phyloP scores from a whole-genome alignment of 2,888 invertebrate genomes.

The Phasia obesa region DNA sequence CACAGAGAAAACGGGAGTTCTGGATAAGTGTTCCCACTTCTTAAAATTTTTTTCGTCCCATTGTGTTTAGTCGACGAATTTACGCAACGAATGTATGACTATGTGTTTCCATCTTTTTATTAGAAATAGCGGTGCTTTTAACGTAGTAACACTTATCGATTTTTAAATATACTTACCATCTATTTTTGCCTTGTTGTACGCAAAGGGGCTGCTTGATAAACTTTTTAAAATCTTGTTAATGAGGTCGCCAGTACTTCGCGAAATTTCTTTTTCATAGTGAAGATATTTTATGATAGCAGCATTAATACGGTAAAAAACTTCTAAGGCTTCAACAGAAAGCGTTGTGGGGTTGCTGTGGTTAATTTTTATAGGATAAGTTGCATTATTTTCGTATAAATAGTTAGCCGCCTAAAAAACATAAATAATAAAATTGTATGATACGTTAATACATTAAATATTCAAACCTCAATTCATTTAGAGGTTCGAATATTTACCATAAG shows the following conservation, averaged over 20 bases:
- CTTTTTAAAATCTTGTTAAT: constrained; percentile 83
- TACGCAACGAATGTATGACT: no score
- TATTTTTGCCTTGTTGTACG: constrained; percentile 82
- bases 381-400: constrained; percentile 90
- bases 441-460: not conserved
- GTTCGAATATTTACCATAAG: constrained; percentile 83
- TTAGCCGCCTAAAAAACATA: constrained; percentile 86
- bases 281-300: constrained; percentile 94
- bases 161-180: constrained; percentile 77
- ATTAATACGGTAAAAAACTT: constrained; percentile 92
- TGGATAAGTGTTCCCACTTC: no score
- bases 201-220: constrained; percentile 83
- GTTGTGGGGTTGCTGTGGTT: constrained; percentile 92
- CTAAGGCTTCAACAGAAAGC: constrained; percentile 93
- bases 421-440: not conserved
- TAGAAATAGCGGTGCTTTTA: no score
- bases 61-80: no score
- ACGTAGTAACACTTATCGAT: no score
- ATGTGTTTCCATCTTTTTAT: no score
- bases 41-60: no score
- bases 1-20: no score
- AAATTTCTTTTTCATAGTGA: constrained; percentile 87
- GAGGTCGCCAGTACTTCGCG: constrained; percentile 85
- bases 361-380: constrained; percentile 93
- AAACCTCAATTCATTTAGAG: not conserved